These are phyloP conservation scores for Cerastoderma edule DNA, from an alignment of 2,888 invertebrate species.

Conservation along the genomic window DNA sequence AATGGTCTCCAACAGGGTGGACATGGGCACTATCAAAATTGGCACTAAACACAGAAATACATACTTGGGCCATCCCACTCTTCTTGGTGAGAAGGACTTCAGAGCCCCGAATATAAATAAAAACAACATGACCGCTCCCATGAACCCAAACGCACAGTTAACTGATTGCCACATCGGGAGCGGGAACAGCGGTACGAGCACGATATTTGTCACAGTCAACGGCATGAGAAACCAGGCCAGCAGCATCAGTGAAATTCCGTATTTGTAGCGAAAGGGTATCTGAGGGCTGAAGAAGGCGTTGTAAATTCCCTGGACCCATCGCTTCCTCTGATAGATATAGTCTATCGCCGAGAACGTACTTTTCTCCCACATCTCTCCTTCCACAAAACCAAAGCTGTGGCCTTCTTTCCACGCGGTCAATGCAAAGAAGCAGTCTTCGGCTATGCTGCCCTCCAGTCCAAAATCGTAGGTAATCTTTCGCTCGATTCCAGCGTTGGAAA, in stretches of 20 bases:
- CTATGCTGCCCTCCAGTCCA: constrained; percentile 75
- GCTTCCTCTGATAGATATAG: constrained; percentile 73
- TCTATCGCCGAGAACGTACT: constrained; percentile 76
- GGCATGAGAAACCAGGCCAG: constrained; percentile 72
- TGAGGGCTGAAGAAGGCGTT: constrained; percentile 67
- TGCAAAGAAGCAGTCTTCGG: constrained; percentile 78
- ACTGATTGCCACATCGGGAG: constrained; percentile 65
- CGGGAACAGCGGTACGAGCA: constrained; percentile 67
- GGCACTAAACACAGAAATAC: constrained; percentile 63
- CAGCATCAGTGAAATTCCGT: constrained; percentile 71
- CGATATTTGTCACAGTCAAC: constrained; percentile 66
- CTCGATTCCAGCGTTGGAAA: constrained; percentile 74
- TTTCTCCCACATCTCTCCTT: constrained; percentile 79
- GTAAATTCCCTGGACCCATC: constrained; percentile 78
- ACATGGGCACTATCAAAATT: constrained; percentile 62
- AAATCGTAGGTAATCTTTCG: constrained; percentile 72
- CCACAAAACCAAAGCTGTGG: constrained; percentile 76
- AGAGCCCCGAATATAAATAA: constrained; percentile 73
- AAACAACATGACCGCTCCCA: constrained; percentile 69
- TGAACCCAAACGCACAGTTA: constrained; percentile 64
- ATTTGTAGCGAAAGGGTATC: constrained; percentile 70
- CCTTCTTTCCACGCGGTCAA: constrained; percentile 74
- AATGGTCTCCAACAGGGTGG: constrained; percentile 67
- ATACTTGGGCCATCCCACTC: constrained; percentile 63
- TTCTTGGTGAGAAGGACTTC: constrained; percentile 70